Evolutionary conservation across 2,113 vertebrate species (phyloP).

Genomic region (Anser cygnoides): DNA sequence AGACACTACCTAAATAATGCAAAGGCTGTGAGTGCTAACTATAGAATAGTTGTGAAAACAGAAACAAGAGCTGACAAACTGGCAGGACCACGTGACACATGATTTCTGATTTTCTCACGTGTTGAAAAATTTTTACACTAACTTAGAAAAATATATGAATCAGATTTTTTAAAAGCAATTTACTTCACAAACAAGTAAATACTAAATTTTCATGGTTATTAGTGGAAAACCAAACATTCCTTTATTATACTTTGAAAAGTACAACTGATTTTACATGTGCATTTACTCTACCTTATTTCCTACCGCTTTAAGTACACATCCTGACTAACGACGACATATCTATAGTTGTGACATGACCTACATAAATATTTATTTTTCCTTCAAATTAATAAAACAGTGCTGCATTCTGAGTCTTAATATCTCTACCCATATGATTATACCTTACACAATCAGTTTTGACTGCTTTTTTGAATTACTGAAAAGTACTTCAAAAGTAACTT

Average conservation of each 20-base stretch:
- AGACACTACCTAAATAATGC: not conserved
- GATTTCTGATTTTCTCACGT: not conserved
- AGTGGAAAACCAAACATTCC: not conserved
- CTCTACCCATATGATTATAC: not conserved
- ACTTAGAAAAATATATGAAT: not conserved
- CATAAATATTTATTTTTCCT: not conserved
- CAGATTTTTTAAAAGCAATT: not conserved
- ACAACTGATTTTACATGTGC: not conserved
- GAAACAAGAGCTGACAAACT: not conserved
- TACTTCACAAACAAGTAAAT: not conserved
- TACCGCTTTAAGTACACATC: accelerated
- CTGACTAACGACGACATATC: not conserved
- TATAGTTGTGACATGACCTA: not conserved
- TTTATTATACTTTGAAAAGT: accelerated
- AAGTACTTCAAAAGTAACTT: not conserved
- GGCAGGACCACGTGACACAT: not conserved
- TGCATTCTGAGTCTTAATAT: not conserved
- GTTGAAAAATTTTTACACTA: not conserved
- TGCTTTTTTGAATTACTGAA: not conserved
- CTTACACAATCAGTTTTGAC: not conserved
- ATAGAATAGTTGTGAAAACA: too few species aligned
- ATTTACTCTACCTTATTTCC: not conserved
- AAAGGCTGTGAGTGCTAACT: not conserved
- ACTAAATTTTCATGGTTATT: not conserved
- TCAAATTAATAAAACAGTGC: not conserved